Conservation (phyloP, 1,140 invertebrate species). For the Drosophila takahashii region DNA sequence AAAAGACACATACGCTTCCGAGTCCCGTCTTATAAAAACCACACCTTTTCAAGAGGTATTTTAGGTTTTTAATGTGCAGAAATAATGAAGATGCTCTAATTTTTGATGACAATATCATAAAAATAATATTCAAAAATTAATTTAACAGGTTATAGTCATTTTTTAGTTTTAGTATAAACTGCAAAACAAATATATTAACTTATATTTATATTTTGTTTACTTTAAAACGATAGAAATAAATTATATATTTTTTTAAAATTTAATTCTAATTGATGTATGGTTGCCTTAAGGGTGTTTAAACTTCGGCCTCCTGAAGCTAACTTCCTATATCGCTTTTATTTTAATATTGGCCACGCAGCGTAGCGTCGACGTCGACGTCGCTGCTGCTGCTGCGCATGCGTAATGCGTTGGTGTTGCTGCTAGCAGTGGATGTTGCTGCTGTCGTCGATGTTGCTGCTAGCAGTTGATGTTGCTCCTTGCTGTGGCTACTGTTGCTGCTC, state of each 20-base stretch:
- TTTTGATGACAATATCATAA: too few species aligned
- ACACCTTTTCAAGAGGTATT: neutral
- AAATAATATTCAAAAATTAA: too few species aligned
- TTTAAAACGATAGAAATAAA: too few species aligned
- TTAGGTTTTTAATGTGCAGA: neutral
- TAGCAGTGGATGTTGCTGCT: constrained; percentile 7
- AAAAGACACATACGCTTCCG: constrained; percentile 63
- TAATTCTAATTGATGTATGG: neutral
- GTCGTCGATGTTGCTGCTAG: constrained; percentile 16
- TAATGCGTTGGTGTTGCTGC: constrained; percentile 36
- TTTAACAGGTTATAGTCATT: too few species aligned
- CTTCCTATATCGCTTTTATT: constrained; percentile 42
- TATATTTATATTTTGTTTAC: neutral
- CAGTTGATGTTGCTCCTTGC: constrained; percentile 41
- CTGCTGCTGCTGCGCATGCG: constrained; percentile 54
- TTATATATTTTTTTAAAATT: neutral
- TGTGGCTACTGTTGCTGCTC: constrained; percentile 28
- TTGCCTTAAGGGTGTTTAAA: neutral
- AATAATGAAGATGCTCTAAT: too few species aligned
- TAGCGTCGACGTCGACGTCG: constrained; percentile 6
- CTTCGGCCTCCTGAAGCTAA: neutral
- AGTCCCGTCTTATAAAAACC: constrained; percentile 56
- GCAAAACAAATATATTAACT: too few species aligned
- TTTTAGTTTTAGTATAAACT: too few species aligned
- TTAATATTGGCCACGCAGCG: constrained; percentile 53